phyloP scores from a whole-genome alignment of 2,797 vertebrate genomes.

The Acanthurus leucopareius region DNA sequence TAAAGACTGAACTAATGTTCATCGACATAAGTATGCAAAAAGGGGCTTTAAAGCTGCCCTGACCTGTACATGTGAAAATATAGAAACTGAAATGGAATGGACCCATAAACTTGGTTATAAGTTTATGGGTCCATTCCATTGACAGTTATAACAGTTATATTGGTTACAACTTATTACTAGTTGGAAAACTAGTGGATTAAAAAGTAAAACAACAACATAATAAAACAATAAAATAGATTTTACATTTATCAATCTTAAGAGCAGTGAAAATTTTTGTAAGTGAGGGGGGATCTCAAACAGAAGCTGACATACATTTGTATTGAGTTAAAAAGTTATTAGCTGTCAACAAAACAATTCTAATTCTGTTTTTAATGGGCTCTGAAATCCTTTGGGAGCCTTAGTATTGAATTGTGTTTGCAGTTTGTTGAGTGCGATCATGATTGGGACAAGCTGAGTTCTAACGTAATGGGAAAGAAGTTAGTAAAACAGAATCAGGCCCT shows the following conservation, averaged over 20 bases:
- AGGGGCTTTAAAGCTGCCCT: too few relatives aligned
- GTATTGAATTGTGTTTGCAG: conserved; percentile 42
- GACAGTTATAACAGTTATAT: neutral
- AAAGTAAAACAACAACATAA: neutral
- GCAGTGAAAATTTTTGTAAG: neutral
- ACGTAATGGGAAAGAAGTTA: conserved; percentile 53
- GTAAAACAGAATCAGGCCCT: conserved; percentile 61
- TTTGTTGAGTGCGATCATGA: conserved; percentile 45
- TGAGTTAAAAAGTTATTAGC: conserved; percentile 28
- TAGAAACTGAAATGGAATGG: neutral
- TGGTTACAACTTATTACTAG: neutral
- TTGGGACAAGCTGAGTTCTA: conserved; percentile 59
- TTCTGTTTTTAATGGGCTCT: conserved; percentile 28
- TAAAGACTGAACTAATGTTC: too few relatives aligned
- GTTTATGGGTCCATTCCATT: too few relatives aligned
- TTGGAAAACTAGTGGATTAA: neutral
- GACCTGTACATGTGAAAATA: neutral
- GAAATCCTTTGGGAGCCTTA: conserved; percentile 33
- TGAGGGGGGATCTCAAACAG: conserved; percentile 18
- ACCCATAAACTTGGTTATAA: too few relatives aligned
- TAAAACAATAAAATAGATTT: neutral
- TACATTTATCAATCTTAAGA: neutral
- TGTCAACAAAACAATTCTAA: conserved; percentile 37
- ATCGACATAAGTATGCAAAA: too few relatives aligned
- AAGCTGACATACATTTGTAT: conserved; percentile 13